Evolutionary conservation across 2,797 vertebrate species (phyloP).

Genomic region (Anguilla megastoma): DNA sequence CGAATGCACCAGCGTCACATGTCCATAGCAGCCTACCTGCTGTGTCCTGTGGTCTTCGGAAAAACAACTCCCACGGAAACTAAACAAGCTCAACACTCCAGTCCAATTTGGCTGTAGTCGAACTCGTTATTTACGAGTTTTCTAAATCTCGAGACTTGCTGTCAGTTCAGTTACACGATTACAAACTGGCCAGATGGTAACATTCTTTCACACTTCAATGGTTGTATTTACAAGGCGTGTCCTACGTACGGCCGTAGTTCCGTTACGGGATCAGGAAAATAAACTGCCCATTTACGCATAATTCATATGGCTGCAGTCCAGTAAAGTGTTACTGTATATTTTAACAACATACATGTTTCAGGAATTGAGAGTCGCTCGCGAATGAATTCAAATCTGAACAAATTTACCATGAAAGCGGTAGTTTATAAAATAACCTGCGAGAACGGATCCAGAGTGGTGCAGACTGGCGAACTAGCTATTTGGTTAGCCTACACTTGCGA

Average conservation of each 20-base stretch:
- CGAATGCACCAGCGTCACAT: background rate
- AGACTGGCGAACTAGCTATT: background rate
- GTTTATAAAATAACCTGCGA: background rate
- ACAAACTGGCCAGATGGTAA: background rate
- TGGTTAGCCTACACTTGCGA: background rate
- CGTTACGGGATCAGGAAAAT: background rate
- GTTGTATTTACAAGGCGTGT: background rate
- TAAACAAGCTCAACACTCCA: background rate
- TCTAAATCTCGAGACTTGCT: background rate
- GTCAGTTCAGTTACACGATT: background rate
- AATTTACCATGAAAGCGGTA: background rate
- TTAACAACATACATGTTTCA: constrained; percentile 19
- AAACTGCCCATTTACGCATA: constrained; percentile 29
- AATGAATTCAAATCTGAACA: background rate
- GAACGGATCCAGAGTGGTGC: background rate
- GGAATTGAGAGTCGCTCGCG: background rate
- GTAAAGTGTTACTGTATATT: background rate
- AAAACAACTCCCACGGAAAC: background rate
- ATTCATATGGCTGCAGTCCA: constrained; percentile 6
- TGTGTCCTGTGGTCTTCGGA: background rate
- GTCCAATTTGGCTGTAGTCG: background rate
- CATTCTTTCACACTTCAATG: background rate
- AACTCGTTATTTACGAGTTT: background rate
- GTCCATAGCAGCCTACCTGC: background rate
- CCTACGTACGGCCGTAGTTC: background rate